Evolutionary conservation across 2,797 vertebrate species (phyloP), one percentile per base, ranked within the genome.

Genomic region (Characodon lateralis): DNA sequence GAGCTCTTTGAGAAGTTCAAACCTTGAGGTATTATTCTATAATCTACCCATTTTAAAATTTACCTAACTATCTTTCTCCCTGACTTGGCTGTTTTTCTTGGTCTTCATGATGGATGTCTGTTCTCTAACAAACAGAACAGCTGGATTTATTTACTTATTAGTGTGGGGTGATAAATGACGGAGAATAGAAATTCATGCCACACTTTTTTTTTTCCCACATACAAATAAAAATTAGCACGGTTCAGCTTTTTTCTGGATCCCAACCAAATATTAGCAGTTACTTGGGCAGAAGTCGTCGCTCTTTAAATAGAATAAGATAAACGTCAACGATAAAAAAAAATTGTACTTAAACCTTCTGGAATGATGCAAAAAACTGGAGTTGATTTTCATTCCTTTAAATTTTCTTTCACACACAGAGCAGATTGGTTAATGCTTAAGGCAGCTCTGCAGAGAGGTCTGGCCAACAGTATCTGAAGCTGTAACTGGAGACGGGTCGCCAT

Each of bases 401-500:
- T 13, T 43, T 46, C 10, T 26, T 68, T 43, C 39, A 43, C 20
- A 68, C 35, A 24, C 4, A 43, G 10, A 43, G 20, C 41, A 46
- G 41, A 46, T 26, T 69, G 31, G 35, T 35, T 35, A 35, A 35
- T 35, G 35, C 35, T 35, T 35, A 35, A 35, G 61, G 5, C 18
- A 65, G 31, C 61, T 65, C 10, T 22, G 8, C 8, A 5, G 63
- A 24, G 35, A 12, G 9, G 43, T 7, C 43, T 46, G 16, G 51
- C 51, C 51, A 22, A 22, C 78, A 55, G 70, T 51, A 35, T 77
- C 51, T 41, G 78, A 26, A 31, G n/a, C 53, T 69, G 89, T 79
- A 86, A 91, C 81, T 71, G 43, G 82, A 91, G 83, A 80, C 16
- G 46, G 73, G 68, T 72, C 76, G 65, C 35, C 13, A 69, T 22